Percentiles rank a stretch among this genome's conserved stretches.
Evolutionary conservation across 2,797 vertebrate species (phyloP).

Genomic region (Brotogeris chrysoptera): DNA sequence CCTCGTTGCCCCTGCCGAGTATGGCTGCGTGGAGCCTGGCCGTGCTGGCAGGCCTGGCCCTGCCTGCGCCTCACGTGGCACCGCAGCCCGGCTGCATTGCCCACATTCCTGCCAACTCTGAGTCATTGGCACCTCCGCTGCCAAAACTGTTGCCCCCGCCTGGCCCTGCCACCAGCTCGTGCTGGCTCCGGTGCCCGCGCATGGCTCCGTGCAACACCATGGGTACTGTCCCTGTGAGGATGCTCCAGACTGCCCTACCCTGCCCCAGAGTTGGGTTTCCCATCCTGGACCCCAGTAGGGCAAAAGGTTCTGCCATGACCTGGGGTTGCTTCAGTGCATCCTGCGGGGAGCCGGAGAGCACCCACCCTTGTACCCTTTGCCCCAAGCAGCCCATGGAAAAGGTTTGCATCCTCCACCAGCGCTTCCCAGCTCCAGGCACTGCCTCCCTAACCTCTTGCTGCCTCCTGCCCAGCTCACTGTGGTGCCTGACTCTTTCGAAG

Average conservation of each 20-base stretch:
- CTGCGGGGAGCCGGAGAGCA: rapidly evolving
- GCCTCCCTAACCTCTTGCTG: neutral
- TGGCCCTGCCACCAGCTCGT: neutral
- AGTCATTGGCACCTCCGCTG: neutral
- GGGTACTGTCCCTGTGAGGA: rapidly evolving
- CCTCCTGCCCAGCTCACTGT: rapidly evolving
- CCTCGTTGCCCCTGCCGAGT: neutral
- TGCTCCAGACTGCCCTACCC: neutral
- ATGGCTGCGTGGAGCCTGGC: rapidly evolving
- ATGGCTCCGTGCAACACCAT: rapidly evolving
- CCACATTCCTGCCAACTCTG: slow-evolving; percentile 47
- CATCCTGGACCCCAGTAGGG: too few species aligned
- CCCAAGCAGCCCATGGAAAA: neutral
- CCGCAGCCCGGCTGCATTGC: neutral
- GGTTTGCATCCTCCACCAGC: neutral
- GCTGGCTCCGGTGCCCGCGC: rapidly evolving
- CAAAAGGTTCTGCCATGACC: neutral
- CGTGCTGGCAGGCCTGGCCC: neutral
- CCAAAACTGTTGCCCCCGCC: neutral
- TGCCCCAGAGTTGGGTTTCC: neutral
- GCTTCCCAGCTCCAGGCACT: neutral
- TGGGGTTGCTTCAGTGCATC: neutral
- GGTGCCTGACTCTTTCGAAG: neutral
- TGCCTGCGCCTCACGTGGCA: slow-evolving; percentile 43
- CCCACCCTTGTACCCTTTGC: neutral